These are phyloP conservation scores for Drosophila aff. DNA, from an alignment of 1,140 invertebrate species.

Conservation along the genomic window DNA sequence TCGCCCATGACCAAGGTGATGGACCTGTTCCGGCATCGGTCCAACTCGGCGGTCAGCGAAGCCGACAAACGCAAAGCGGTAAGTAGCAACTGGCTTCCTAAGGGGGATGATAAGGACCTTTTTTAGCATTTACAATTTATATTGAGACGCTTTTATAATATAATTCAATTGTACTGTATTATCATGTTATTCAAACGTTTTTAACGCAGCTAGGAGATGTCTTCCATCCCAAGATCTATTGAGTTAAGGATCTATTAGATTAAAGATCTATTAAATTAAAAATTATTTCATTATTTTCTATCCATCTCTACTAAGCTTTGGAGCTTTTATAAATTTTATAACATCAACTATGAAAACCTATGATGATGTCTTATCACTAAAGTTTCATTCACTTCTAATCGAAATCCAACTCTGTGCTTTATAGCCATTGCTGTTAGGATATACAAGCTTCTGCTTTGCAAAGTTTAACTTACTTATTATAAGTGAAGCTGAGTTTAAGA, in stretches of 20 bases:
- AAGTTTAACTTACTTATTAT: no score
- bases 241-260: no score
- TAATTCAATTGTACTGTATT: neutral
- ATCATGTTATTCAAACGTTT: neutral
- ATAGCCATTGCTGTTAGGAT: no score
- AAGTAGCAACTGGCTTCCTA: conserved; percentile 84
- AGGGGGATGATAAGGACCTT: neutral
- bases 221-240: no score
- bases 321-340: neutral
- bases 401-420: no score
- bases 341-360: no score
- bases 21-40: conserved; percentile 94
- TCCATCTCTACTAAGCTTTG: neutral
- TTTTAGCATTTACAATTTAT: neutral
- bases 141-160: neutral
- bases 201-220: no score
- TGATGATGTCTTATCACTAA: no score
- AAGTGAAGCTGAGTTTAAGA: neutral
- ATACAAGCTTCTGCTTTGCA: no score
- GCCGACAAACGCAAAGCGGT: conserved; percentile 92
- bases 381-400: no score
- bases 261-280: no score
- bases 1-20: conserved; percentile 95
- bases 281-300: neutral
- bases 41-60: conserved; percentile 89